A percentile compares a stretch with the other conserved stretches of the same genome.
Evolutionary conservation across 2,113 vertebrate species (phyloP).

Genomic region (Brachionichthys hirsutus): DNA sequence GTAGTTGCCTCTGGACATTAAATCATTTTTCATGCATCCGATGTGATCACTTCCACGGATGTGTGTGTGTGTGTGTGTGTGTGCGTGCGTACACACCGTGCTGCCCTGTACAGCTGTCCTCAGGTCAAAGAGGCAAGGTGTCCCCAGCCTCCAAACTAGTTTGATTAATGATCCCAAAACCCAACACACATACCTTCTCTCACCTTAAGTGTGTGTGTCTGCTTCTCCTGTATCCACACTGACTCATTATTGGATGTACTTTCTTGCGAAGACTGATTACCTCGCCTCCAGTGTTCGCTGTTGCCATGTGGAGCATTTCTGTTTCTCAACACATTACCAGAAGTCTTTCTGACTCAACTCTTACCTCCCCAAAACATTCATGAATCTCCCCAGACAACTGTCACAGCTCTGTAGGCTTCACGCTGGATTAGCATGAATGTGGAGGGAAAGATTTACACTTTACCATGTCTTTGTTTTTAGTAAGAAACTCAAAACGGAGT

Average conservation of each 20-base stretch:
- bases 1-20: background rate
- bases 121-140: constrained; percentile 56
- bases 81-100: constrained; percentile 3
- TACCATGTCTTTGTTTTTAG: too few relatives aligned
- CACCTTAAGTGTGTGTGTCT: background rate
- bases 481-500: background rate
- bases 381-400: constrained; percentile 1
- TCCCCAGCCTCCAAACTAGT: constrained; percentile 45
- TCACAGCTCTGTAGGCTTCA: background rate
- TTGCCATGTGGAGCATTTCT: background rate
- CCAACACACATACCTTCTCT: constrained; percentile 21
- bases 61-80: constrained; percentile 5
- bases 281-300: background rate
- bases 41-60: background rate
- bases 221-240: constrained; percentile 5
- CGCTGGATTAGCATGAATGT: constrained; percentile 3
- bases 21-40: too few relatives aligned
- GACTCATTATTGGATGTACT: constrained; percentile 32
- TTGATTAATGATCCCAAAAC: constrained; percentile 73
- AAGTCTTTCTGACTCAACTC: background rate
- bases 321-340: constrained; percentile 3
- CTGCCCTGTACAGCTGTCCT: constrained; percentile 40
- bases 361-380: constrained; percentile 1
- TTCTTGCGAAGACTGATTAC: constrained; percentile 7
- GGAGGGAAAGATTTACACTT: background rate